Base-by-base conservation (phyloP, 2,888 invertebrate species). In the Andrena bucephala region DNA sequence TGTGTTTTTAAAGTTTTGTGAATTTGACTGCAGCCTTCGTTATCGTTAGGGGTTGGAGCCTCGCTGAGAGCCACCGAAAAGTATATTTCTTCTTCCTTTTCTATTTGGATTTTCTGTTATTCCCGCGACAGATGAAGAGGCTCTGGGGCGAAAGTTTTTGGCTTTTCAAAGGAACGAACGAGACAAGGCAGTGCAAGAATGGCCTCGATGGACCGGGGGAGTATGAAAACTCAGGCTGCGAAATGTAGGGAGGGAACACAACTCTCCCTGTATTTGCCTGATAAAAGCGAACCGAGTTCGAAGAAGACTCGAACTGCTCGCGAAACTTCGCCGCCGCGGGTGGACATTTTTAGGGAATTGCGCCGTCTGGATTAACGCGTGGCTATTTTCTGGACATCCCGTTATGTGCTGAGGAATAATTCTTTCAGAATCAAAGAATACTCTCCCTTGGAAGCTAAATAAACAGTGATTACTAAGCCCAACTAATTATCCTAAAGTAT, bases 321-420 rank as follows among this genome's bases (percentile, higher is more conserved):
- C 42, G 63, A 42, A 70, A 70, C 70, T 60, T 57, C 31, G 31
- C 27, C 48, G 60, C 42, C 48, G 48, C 20, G 60, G 52, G 20
- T 31, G 68, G 33, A 77, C 78, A 77, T 68, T 77, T 69, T 77
- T 69, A 52, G 78, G 54, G 69, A 77, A 79, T 79, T 79, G 54
- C 48, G n/a, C 52, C 31, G 48, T 36, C 42, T 42, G 67, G 24
- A 67, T 63, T 62, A 77, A 69, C 57, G 57, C 59, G 59, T n/a
- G 6, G 33, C 0, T 20, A n/a, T 31, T 33, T 62, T 20, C 33
- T 62, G 62, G 36, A 20, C 33, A 20, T 57, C 42, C 27, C 24
- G 27, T 33, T 27, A 27, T 4, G 1, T 59, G 29, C 42, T 57
- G 57, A 69, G n/a, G 57, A 33, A 57, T 36, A 36, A 36, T 69